Evolutionary conservation across 2,113 vertebrate species (phyloP), one percentile per base, ranked within the genome.

Genomic region (Equus przewalskii): DNA sequence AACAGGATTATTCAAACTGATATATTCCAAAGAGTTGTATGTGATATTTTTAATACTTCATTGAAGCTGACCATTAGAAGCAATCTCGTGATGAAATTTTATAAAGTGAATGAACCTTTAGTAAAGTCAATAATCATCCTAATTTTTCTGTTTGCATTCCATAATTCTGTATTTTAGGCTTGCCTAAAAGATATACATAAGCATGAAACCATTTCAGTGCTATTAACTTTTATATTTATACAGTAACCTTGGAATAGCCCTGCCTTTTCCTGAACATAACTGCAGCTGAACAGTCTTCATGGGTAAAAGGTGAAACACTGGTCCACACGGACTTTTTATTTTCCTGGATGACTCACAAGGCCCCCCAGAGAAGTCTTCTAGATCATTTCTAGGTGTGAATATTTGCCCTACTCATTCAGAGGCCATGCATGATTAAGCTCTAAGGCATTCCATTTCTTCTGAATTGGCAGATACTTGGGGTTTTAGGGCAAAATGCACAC

Each of bases 261-360:
- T 83, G 93, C 96, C 85, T 91, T 93, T 98, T 79, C 88, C 36
- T 96, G 86, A 81, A 73, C 97, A 96, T 98, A 98, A 95, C 96
- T 98, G 98, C 98, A 73, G 49, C 98, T 95, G 84, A 98, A 96
- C 96, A 98, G 36, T 95, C 69, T 87, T 60, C 22, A 0, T 1
- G 65, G 80, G 67, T 89, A 13, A 60, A 76, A 89, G 81, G 87
- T 96, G 72, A 95, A 96, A 80, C 26, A 67, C 1, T 41, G 70
- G 85, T 96, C 80, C 65, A 7, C 6, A 73, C 64, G 30, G 86
- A 96, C 36, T 80, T 62, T 4, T 0, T 0, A 58, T 91, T 94
- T 96, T 84, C 87, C 93, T 92, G 75, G n/a, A 3, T 73, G 11
- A 86, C 19, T 91, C 85, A 54, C 28, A 51, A 81, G 19, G 2